Evolutionary conservation across 2,888 invertebrate genomes (phyloP).

Genomic region (Nymphalis polychloros): DNA sequence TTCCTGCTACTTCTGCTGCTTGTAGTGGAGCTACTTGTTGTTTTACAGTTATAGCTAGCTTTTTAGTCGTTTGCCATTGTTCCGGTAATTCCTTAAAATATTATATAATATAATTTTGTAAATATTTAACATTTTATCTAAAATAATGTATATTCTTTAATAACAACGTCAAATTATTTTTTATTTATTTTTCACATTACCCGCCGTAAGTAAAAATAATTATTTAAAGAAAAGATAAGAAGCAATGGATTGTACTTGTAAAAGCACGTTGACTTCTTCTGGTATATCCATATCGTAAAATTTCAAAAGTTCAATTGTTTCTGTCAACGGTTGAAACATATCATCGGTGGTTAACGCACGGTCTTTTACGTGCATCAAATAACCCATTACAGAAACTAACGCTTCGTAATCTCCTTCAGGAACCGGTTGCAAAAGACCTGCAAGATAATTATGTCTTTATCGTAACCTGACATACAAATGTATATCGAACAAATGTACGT

Average conservation of each 20-base stretch:
- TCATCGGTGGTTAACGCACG: slow-evolving; percentile 93
- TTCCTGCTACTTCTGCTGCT: slow-evolving; percentile 95
- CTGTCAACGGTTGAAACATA: slow-evolving; percentile 97
- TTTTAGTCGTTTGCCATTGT: slow-evolving; percentile 97
- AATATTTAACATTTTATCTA: too few relatives aligned
- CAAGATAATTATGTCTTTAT: background rate
- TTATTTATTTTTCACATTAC: background rate
- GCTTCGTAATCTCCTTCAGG: slow-evolving; percentile 94
- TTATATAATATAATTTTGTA: slow-evolving; percentile 8
- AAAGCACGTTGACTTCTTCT: slow-evolving; percentile 95
- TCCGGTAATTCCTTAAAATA: slow-evolving; percentile 91
- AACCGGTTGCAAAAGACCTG: slow-evolving; percentile 84
- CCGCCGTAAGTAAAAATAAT: background rate
- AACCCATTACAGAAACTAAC: slow-evolving; percentile 96
- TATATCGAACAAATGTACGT: too few relatives aligned
- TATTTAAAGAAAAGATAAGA: background rate
- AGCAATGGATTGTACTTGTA: slow-evolving; percentile 80
- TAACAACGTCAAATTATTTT: too few relatives aligned
- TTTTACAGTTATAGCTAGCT: slow-evolving; percentile 93
- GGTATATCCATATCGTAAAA: slow-evolving; percentile 98
- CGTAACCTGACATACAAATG: too few relatives aligned
- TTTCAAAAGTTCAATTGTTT: slow-evolving; percentile 95
- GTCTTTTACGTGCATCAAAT: slow-evolving; percentile 95
- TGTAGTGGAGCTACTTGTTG: slow-evolving; percentile 97
- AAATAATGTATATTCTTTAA: too few relatives aligned